Evolutionary conservation across 1,140 invertebrate species (phyloP).

Genomic region (Drosophila mayri): DNA sequence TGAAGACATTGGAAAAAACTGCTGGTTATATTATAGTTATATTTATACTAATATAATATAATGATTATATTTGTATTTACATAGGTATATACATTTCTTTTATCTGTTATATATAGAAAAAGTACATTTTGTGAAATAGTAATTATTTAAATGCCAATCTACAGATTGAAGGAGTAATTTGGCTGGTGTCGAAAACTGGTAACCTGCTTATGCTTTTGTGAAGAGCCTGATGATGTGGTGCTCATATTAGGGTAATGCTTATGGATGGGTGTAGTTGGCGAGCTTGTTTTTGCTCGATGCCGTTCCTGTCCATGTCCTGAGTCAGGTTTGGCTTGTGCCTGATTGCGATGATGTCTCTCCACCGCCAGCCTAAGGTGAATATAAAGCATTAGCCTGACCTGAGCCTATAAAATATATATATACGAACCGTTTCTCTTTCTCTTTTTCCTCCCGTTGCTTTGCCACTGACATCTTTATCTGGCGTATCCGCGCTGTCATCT

Average conservation of each 20-base stretch:
- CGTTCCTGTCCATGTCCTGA: background rate
- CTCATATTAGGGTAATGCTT: background rate
- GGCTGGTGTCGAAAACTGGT: slow-evolving; percentile 19
- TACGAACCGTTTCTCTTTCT: slow-evolving; percentile 7
- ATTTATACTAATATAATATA: too few species aligned
- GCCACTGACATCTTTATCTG: slow-evolving; percentile 13
- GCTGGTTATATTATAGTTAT: too few species aligned
- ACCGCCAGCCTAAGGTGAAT: background rate
- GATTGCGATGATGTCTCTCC: background rate
- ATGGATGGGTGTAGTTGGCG: background rate
- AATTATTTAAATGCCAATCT: background rate
- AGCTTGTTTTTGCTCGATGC: background rate
- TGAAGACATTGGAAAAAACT: too few species aligned
- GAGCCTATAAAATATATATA: too few species aligned
- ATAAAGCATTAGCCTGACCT: too few species aligned
- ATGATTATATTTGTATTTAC: background rate
- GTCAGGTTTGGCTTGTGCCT: background rate
- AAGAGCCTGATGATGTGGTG: background rate
- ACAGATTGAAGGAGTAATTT: slow-evolving; percentile 38
- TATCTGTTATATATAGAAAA: too few species aligned
- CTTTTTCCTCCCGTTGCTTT: background rate
- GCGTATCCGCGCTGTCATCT: background rate
- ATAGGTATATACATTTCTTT: too few species aligned
- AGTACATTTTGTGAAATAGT: background rate
- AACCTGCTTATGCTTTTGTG: background rate